Conservation (phyloP, 2,888 invertebrate genomes). For the Pammene aurita region DNA sequence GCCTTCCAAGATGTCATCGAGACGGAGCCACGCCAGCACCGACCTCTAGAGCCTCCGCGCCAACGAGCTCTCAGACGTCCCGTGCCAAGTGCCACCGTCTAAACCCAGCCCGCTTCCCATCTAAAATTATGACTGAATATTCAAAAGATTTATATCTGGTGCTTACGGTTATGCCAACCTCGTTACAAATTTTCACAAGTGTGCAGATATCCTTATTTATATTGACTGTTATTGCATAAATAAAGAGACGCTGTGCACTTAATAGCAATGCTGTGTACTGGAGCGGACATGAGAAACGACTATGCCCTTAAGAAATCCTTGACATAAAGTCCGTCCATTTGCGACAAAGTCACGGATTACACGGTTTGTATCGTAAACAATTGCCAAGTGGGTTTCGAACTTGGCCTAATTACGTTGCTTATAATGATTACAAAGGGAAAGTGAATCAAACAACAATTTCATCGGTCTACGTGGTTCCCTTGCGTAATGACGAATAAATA, state of each 20-base stretch:
- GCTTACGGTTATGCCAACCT: constrained; percentile 31
- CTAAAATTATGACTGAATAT: constrained; percentile 49
- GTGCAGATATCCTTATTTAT: constrained; percentile 24
- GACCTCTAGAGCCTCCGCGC: constrained; percentile 55
- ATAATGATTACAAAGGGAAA: constrained; percentile 23
- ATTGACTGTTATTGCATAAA: constrained; percentile 20
- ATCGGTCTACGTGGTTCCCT: not conserved
- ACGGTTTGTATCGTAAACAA: constrained; percentile 32
- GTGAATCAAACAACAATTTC: constrained; percentile 17
- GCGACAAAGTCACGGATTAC: constrained; percentile 36
- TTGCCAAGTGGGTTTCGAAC: constrained; percentile 20
- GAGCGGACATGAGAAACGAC: constrained; percentile 31
- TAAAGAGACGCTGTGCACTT: constrained; percentile 23
- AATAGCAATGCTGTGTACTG: constrained; percentile 23
- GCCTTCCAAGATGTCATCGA: constrained; percentile 70
- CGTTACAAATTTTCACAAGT: constrained; percentile 20
- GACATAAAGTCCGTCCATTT: constrained; percentile 28
- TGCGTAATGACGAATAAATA: not conserved
- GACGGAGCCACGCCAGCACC: constrained; percentile 57
- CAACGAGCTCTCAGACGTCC: constrained; percentile 60
- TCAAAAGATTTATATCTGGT: constrained; percentile 41
- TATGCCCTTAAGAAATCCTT: constrained; percentile 37
- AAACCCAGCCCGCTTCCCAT: constrained; percentile 44
- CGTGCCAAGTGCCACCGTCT: constrained; percentile 60
- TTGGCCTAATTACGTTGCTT: constrained; percentile 26